These are phyloP conservation scores for Muntiacus muntjak DNA, from an alignment of 2,113 vertebrate species.

Conservation along the genomic window DNA sequence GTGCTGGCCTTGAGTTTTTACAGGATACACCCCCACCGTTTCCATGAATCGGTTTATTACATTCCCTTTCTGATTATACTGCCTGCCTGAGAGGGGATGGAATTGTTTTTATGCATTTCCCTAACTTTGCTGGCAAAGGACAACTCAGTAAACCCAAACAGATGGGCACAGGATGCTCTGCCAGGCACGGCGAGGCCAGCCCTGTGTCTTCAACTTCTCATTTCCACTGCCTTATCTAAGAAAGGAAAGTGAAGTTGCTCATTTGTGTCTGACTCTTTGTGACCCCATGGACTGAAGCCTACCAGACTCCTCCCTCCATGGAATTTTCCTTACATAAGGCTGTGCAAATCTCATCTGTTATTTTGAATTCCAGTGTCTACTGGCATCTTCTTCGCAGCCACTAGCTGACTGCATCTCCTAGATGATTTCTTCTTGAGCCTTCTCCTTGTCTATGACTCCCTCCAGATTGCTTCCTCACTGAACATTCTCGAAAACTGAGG, in stretches of 20 bases:
- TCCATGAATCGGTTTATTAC: neutral
- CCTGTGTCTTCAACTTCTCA: neutral
- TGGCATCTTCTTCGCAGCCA: neutral
- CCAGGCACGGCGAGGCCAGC: neutral
- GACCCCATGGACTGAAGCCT: neutral
- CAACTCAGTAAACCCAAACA: constrained; percentile 15
- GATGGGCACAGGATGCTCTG: neutral
- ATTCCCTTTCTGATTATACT: neutral
- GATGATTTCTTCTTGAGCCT: neutral
- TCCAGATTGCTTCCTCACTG: neutral
- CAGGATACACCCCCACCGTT: neutral
- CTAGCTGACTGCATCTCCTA: neutral
- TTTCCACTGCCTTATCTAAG: neutral
- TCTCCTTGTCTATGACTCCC: neutral
- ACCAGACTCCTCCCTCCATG: neutral
- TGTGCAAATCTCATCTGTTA: neutral
- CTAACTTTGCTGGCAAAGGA: constrained; percentile 30
- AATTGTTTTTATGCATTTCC: constrained; percentile 14
- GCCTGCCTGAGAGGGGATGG: neutral
- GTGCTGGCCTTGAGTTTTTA: constrained; percentile 20
- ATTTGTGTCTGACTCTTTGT: neutral
- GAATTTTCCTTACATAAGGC: neutral
- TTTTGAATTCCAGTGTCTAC: neutral
- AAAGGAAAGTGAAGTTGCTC: neutral
- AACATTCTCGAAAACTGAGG: neutral